phyloP scores from a whole-genome alignment of 2,113 vertebrate species.

The Cyprinodon variegatus region DNA sequence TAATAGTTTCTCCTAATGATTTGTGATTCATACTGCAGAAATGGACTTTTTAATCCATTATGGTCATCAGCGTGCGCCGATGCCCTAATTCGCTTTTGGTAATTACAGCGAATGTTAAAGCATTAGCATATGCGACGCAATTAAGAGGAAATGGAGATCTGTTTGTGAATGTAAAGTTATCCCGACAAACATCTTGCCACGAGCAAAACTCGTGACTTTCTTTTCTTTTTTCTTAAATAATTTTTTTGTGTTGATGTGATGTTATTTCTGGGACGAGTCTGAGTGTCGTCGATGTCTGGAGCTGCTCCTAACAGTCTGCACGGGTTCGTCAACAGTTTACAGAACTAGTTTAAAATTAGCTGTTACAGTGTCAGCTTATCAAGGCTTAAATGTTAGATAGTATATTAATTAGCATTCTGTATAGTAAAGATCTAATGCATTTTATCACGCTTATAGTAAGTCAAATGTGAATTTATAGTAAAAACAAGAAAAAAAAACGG shows the following conservation, averaged over 20 bases:
- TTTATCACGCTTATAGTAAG: slow-evolving; percentile 52
- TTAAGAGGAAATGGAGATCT: background rate
- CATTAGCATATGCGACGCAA: slow-evolving; percentile 13
- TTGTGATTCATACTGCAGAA: background rate
- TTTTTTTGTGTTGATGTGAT: background rate
- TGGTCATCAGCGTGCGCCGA: slow-evolving; percentile 5
- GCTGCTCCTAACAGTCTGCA: slow-evolving; percentile 40
- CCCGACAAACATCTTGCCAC: slow-evolving; percentile 6
- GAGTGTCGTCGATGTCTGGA: slow-evolving; percentile 28
- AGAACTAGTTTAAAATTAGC: slow-evolving; percentile 34
- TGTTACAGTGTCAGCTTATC: slow-evolving; percentile 65
- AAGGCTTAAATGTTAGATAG: slow-evolving; percentile 58
- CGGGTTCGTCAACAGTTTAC: slow-evolving; percentile 66
- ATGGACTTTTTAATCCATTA: slow-evolving; percentile 7
- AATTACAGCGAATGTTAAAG: slow-evolving; percentile 3
- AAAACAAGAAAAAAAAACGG: slow-evolving; percentile 1
- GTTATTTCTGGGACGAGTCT: slow-evolving; percentile 38
- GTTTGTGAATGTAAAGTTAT: background rate
- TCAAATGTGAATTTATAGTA: slow-evolving; percentile 59
- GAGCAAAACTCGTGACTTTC: background rate
- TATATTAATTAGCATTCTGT: slow-evolving; percentile 50
- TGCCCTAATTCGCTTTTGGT: slow-evolving; percentile 8
- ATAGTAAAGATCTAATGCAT: slow-evolving; percentile 56
- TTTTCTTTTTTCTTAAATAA: background rate
- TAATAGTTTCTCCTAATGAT: background rate